A percentile compares a stretch with the other conserved stretches of the same genome.
Conservation (phyloP, 2,113 vertebrate species). For the Rutilus rutilus region DNA sequence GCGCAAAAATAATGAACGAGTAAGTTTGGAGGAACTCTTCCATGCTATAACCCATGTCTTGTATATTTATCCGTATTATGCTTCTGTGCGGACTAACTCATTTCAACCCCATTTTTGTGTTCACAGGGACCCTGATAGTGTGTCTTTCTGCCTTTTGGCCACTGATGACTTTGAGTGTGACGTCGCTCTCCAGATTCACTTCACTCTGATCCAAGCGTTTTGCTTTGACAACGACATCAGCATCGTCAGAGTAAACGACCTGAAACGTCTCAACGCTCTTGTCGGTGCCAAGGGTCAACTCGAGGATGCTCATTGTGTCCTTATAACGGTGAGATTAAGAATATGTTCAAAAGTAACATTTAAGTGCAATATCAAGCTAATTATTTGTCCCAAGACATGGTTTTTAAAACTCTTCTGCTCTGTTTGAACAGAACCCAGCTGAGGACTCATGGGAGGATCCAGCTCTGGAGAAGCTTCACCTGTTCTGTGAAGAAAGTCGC, state of each 20-base stretch:
- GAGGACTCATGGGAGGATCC: constrained; percentile 80
- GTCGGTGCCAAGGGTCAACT: constrained; percentile 69
- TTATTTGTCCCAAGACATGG: not conserved
- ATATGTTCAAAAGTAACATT: not conserved
- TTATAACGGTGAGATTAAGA: constrained; percentile 73
- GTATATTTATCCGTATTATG: not conserved
- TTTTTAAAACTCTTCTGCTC: not conserved
- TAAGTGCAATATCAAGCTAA: not conserved
- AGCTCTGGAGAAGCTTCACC: constrained; percentile 79
- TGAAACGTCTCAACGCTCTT: constrained; percentile 72
- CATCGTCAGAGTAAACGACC: constrained; percentile 77
- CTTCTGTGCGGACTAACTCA: not conserved
- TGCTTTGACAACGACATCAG: constrained; percentile 84
- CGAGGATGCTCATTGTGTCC: constrained; percentile 78
- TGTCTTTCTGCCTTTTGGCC: constrained; percentile 77
- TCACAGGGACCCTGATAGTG: constrained; percentile 76
- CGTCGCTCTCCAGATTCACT: constrained; percentile 80
- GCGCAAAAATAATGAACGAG: constrained; percentile 94
- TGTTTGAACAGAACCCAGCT: constrained; percentile 70
- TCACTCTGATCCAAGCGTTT: constrained; percentile 83
- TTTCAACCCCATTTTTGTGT: constrained; percentile 25
- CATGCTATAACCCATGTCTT: not conserved
- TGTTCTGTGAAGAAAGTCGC: constrained; percentile 81
- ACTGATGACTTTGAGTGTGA: constrained; percentile 74
- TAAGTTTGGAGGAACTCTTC: constrained; percentile 74